phyloP scores from a whole-genome alignment of 2,888 invertebrate species.

The Alloplasta piceator region DNA sequence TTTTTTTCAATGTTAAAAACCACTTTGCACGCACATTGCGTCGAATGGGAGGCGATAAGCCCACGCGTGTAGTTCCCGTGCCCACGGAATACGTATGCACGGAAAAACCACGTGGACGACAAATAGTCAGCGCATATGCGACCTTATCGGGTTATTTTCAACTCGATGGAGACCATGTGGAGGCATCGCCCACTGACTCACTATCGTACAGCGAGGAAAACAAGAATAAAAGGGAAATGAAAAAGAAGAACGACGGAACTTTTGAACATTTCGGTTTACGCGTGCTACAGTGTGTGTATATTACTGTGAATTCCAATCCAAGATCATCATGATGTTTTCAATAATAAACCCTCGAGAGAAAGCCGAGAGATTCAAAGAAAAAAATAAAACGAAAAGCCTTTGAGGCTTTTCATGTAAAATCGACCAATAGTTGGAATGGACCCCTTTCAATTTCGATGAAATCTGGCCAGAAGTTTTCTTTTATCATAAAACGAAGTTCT shows the following conservation, averaged over 20 bases:
- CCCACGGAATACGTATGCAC: conserved; percentile 11
- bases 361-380: too few species aligned
- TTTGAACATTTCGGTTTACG: conserved; percentile 10
- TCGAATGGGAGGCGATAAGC: conserved; percentile 5
- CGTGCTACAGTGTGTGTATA: conserved; percentile 24
- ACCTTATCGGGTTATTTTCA: conserved; percentile 37
- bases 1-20: neutral
- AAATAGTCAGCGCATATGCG: conserved; percentile 29
- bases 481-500: too few species aligned
- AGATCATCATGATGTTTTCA: conserved; percentile 12
- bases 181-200: conserved; percentile 53
- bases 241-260: conserved; percentile 8
- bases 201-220: conserved; percentile 3
- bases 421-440: too few species aligned
- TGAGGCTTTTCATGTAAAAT: too few species aligned
- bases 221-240: neutral
- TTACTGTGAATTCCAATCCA: conserved; percentile 28
- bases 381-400: too few species aligned
- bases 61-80: conserved; percentile 25
- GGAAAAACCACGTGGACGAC: conserved; percentile 1
- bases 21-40: neutral
- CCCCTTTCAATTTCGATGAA: too few species aligned
- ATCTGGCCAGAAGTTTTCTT: too few species aligned
- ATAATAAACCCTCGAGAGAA: neutral
- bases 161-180: conserved; percentile 30